A percentile compares a stretch with the other conserved stretches of the same genome.
Conservation (phyloP, 2,113 vertebrate genomes). For the Sorex fumeus region DNA sequence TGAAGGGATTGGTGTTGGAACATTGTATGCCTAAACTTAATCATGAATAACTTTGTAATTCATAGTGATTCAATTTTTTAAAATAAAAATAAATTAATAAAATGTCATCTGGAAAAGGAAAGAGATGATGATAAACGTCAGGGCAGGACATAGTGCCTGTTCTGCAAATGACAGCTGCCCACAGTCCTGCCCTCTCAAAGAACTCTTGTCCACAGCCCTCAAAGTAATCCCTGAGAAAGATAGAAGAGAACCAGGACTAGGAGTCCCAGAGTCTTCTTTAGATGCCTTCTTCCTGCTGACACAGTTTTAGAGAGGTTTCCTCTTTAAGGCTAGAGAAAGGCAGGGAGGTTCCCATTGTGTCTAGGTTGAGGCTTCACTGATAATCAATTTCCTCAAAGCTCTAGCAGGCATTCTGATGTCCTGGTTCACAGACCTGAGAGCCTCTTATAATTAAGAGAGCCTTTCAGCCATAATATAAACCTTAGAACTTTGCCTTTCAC, state of each 20-base stretch:
- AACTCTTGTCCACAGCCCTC: not conserved
- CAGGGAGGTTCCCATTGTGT: not conserved
- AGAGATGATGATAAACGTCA: too few species aligned
- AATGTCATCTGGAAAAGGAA: not conserved
- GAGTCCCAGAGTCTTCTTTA: not conserved
- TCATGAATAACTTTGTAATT: too few species aligned
- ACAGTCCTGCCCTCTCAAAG: not conserved
- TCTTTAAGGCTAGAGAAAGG: not conserved
- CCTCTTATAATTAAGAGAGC: too few species aligned
- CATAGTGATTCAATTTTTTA: not conserved
- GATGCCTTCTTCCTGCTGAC: not conserved
- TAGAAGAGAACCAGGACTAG: not conserved
- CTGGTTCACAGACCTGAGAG: too few species aligned
- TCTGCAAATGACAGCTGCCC: not conserved
- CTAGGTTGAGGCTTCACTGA: too few species aligned
- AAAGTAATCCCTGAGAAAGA: not conserved
- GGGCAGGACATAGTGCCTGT: not conserved
- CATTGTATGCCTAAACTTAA: too few species aligned
- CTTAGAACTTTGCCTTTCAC: slow-evolving; percentile 3
- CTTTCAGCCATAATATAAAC: not conserved
- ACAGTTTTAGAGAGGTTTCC: not conserved
- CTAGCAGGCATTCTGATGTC: too few species aligned
- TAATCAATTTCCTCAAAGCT: too few species aligned
- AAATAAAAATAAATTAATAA: not conserved
- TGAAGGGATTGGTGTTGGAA: too few species aligned